Evolutionary conservation across 92 coral and sea anemone genomes (phyloP).

Genomic region (Isaurus tuberculatus): DNA sequence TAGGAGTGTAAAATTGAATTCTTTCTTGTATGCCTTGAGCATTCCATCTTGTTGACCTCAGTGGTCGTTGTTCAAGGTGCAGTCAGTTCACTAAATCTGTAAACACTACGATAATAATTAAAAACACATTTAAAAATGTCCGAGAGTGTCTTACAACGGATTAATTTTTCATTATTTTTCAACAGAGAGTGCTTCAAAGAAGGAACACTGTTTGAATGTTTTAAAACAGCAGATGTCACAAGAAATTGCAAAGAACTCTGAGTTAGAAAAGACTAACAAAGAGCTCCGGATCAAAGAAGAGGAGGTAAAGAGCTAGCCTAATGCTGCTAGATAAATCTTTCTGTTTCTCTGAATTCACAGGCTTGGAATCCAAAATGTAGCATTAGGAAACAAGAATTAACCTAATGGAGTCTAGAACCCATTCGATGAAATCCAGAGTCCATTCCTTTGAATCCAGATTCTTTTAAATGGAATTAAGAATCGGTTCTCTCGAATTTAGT

Average conservation of each 20-base stretch:
- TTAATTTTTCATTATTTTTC: not conserved
- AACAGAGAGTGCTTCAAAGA: conserved; percentile 23
- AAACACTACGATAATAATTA: not conserved
- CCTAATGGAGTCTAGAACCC: not conserved
- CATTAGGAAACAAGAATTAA: no score
- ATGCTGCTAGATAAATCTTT: no score
- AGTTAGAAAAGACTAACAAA: not conserved
- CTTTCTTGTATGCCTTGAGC: no score
- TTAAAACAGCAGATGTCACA: conserved; percentile 38
- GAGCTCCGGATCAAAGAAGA: conserved; percentile 23
- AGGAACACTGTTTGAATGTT: not conserved
- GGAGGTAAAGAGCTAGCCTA: conserved; percentile 14
- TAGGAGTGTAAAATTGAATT: no score
- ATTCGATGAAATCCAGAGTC: not conserved
- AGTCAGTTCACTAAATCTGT: not conserved
- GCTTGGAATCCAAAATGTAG: not conserved
- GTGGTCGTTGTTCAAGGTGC: no score
- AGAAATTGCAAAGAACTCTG: conserved; percentile 3
- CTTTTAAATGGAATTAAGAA: not conserved
- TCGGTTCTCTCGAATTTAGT: no score
- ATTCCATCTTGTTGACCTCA: no score
- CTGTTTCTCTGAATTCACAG: no score
- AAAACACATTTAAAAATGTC: not conserved
- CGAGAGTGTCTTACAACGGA: not conserved
- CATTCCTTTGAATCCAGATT: not conserved